phyloP scores from a whole-genome alignment of 2,113 vertebrate genomes.

The Ammospiza caudacuta region DNA sequence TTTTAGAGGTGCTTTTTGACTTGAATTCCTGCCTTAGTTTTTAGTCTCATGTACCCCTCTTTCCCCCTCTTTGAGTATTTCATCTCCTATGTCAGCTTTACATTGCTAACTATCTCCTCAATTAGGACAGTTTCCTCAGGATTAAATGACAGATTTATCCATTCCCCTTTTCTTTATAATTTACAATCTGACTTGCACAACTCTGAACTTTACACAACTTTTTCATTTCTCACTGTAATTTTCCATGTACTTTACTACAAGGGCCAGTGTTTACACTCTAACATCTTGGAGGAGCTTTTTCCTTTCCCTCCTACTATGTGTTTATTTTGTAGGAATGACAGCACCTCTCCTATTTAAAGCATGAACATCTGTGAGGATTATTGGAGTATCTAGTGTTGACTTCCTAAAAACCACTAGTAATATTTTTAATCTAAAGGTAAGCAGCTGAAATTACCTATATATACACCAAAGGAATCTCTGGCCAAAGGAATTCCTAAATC shows the following conservation, averaged over 20 bases:
- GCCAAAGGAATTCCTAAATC: neutral
- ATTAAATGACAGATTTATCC: neutral
- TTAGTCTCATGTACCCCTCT: neutral
- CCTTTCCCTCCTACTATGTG: neutral
- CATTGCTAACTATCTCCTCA: neutral
- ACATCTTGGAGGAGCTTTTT: neutral
- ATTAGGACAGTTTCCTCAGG: neutral
- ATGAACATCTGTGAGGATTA: constrained; percentile 13
- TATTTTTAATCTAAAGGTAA: neutral
- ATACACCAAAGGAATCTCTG: neutral
- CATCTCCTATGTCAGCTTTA: neutral
- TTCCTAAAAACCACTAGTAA: neutral
- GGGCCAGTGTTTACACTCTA: neutral
- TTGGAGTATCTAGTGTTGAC: neutral
- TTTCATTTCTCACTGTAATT: neutral
- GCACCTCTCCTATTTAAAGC: constrained; percentile 13
- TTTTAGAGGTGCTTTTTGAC: neutral
- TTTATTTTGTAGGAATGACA: constrained; percentile 2
- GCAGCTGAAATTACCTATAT: neutral
- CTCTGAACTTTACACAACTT: neutral
- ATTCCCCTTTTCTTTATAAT: neutral
- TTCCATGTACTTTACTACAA: neutral
- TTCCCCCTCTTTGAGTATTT: neutral
- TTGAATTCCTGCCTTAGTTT: neutral
- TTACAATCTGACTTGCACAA: neutral